phyloP scores from a whole-genome alignment of 2,888 invertebrate species.

The Heliconius charithonia region DNA sequence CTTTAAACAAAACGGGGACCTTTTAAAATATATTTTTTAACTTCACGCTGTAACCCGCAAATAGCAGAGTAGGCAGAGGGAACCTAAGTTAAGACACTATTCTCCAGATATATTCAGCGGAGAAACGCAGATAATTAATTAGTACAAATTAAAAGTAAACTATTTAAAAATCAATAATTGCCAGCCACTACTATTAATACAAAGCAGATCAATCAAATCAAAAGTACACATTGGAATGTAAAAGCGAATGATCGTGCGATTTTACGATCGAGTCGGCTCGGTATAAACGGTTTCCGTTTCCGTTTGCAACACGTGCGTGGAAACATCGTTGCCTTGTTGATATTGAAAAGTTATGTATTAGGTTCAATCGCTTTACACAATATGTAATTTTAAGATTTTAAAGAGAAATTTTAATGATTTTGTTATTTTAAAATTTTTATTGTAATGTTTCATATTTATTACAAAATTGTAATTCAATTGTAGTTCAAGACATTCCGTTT shows the following conservation, averaged over 20 bases:
- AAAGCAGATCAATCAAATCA: conserved; percentile 9
- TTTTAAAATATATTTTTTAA: not conserved
- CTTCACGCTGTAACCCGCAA: not conserved
- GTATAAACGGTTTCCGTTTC: conserved; percentile 70
- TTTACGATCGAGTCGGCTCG: conserved; percentile 60
- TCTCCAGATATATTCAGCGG: not conserved
- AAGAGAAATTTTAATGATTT: not conserved
- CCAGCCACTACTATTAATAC: not conserved
- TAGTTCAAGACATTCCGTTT: no score
- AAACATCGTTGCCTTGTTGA: conserved; percentile 16
- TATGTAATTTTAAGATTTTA: not conserved
- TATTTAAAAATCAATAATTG: not conserved
- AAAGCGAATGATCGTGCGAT: conserved; percentile 52
- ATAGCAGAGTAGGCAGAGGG: not conserved
- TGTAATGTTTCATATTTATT: no score
- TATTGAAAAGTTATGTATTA: not conserved
- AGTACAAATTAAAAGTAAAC: no score
- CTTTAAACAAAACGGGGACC: not conserved
- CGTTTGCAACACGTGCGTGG: conserved; percentile 64
- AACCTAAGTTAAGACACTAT: not conserved
- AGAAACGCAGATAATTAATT: no score
- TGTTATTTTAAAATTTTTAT: no score
- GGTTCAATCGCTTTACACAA: not conserved
- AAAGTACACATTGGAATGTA: conserved; percentile 47
- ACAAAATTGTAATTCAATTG: no score